A percentile compares a stretch with the other conserved stretches of the same genome.
These are phyloP conservation scores for Thermophis baileyi DNA, from an alignment of 2,113 vertebrate species.

Conservation along the genomic window DNA sequence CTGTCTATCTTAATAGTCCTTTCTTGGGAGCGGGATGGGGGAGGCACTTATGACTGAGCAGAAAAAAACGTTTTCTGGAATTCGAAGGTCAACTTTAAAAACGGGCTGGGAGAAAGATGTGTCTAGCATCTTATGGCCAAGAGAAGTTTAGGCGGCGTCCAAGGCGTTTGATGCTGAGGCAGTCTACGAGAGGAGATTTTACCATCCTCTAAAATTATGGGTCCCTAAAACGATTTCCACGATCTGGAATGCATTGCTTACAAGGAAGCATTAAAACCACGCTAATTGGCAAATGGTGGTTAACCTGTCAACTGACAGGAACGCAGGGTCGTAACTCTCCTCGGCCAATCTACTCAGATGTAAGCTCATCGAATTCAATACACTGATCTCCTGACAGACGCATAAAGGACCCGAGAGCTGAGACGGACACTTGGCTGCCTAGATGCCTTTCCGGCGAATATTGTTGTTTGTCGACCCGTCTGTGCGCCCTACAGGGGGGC, in stretches of 20 bases:
- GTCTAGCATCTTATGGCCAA: not conserved
- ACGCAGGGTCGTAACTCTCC: not conserved
- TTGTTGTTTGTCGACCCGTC: not conserved
- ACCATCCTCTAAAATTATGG: too few species aligned
- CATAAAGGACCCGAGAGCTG: too few species aligned
- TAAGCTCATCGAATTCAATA: not conserved
- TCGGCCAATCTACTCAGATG: not conserved
- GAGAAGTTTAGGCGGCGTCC: not conserved
- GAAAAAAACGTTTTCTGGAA: not conserved
- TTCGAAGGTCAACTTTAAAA: not conserved
- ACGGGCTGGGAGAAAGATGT: not conserved
- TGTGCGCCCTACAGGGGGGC: not conserved
- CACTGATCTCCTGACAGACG: not conserved
- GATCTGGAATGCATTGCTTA: not conserved
- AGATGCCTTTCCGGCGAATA: not conserved
- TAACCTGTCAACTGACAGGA: not conserved
- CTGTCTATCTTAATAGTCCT: not conserved
- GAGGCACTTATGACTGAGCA: not conserved
- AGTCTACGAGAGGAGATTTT: not conserved
- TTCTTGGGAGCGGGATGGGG: not conserved
- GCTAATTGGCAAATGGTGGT: too few species aligned
- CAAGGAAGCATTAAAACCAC: not conserved
- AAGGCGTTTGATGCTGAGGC: not conserved
- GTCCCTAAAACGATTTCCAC: not conserved
- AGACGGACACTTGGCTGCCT: not conserved